These are phyloP conservation scores for Dicaeum eximium DNA, from an alignment of 2,113 vertebrate species.

Conservation along the genomic window DNA sequence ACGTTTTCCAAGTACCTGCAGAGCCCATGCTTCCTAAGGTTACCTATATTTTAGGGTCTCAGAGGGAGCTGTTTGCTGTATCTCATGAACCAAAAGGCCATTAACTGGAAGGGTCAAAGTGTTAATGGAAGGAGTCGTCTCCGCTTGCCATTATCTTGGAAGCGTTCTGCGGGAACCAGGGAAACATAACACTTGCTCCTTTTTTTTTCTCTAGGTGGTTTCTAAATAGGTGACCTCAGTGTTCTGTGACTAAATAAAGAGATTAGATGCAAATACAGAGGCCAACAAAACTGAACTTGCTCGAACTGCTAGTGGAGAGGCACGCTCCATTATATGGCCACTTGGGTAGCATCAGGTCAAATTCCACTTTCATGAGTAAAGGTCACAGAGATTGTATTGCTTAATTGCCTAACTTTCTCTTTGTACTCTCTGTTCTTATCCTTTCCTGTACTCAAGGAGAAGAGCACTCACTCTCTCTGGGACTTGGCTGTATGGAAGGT, in stretches of 20 bases:
- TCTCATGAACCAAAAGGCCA: constrained; percentile 58
- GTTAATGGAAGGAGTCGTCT: constrained; percentile 76
- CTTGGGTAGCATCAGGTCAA: constrained; percentile 33
- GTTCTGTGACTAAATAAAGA: constrained; percentile 62
- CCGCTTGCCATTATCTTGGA: constrained; percentile 60
- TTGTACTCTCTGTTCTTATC: not conserved
- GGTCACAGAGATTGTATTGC: not conserved
- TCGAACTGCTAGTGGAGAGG: constrained; percentile 5
- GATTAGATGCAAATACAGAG: constrained; percentile 67
- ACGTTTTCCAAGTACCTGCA: not conserved
- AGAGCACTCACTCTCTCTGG: not conserved
- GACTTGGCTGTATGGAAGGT: not conserved
- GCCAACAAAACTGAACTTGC: constrained; percentile 42
- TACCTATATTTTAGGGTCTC: constrained; percentile 33
- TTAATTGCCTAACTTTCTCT: constrained; percentile 37
- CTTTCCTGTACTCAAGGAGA: not conserved
- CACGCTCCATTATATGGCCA: not conserved
- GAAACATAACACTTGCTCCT: constrained; percentile 50
- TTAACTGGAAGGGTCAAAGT: constrained; percentile 72
- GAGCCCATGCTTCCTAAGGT: constrained; percentile 18
- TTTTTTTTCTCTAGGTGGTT: constrained; percentile 47
- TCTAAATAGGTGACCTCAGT: constrained; percentile 66
- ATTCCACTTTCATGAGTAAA: constrained; percentile 2
- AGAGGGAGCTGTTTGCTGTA: constrained; percentile 51
- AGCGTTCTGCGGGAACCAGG: constrained; percentile 10